These are phyloP conservation scores for Nothocercus nigrocapillus DNA, from an alignment of 2,113 vertebrate species.

Conservation along the genomic window DNA sequence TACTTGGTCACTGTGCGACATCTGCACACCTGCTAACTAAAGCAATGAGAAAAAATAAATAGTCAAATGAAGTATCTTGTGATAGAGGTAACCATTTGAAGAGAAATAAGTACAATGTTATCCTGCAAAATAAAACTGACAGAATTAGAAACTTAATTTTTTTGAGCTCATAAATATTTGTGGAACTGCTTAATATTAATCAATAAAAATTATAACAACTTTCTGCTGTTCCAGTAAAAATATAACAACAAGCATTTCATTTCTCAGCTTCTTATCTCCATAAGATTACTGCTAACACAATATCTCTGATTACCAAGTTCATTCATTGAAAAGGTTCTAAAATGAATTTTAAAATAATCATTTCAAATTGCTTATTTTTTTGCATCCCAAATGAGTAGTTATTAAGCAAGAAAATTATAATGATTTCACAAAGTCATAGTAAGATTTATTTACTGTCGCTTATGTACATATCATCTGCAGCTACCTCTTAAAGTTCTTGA, in stretches of 20 bases:
- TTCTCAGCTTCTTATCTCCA: neutral
- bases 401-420: neutral
- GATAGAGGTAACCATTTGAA: slow-evolving; percentile 15
- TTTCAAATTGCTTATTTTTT: neutral
- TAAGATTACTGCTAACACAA: neutral
- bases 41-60: neutral
- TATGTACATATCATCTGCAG: neutral
- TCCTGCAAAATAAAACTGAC: neutral
- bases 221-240: neutral
- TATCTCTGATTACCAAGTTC: neutral
- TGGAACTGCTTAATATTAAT: neutral
- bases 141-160: neutral
- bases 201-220: neutral
- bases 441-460: neutral
- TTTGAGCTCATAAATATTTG: neutral
- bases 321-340: neutral
- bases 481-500: neutral
- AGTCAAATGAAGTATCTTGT: neutral
- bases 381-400: neutral
- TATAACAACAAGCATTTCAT: neutral
- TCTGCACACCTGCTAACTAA: neutral
- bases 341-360: neutral
- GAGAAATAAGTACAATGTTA: neutral
- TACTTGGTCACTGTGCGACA: neutral
- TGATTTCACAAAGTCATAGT: neutral